Evolutionary conservation across 2,113 vertebrate genomes (phyloP).

Genomic region (Lanius collurio): DNA sequence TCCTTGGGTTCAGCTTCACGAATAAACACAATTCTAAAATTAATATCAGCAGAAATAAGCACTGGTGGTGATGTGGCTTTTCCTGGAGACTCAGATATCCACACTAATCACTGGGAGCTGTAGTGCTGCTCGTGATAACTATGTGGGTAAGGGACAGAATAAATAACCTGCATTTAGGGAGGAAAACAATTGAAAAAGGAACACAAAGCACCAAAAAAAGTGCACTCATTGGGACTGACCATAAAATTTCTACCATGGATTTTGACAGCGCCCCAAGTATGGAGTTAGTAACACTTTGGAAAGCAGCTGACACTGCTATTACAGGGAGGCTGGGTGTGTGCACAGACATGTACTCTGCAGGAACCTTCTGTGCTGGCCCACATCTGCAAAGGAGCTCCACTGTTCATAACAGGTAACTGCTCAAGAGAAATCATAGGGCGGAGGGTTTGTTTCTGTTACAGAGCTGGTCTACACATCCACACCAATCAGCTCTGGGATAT

Average conservation of each 20-base stretch:
- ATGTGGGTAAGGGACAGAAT: background rate
- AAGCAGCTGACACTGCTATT: background rate
- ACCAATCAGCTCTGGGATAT: background rate
- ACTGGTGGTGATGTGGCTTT: background rate
- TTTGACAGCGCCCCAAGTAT: background rate
- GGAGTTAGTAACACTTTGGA: background rate
- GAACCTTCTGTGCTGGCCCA: background rate
- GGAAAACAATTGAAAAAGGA: constrained; percentile 8
- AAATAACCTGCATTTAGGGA: constrained; percentile 27
- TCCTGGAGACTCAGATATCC: background rate
- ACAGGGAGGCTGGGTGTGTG: background rate
- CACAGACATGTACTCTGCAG: background rate
- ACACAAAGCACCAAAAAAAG: constrained; percentile 35
- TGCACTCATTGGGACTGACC: background rate
- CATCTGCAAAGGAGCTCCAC: background rate
- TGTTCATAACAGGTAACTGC: background rate
- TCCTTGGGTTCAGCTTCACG: background rate
- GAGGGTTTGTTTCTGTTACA: background rate
- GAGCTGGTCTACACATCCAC: background rate
- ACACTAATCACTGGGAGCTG: background rate
- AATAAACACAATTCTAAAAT: constrained; percentile 36
- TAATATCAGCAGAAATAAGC: background rate
- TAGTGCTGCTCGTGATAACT: background rate
- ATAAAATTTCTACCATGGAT: background rate
- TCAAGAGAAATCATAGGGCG: background rate